Percentiles rank a stretch among this genome's conserved stretches.
These are phyloP conservation scores for Crocidura indochinensis DNA, from an alignment of 2,797 vertebrate species.

Conservation along the genomic window DNA sequence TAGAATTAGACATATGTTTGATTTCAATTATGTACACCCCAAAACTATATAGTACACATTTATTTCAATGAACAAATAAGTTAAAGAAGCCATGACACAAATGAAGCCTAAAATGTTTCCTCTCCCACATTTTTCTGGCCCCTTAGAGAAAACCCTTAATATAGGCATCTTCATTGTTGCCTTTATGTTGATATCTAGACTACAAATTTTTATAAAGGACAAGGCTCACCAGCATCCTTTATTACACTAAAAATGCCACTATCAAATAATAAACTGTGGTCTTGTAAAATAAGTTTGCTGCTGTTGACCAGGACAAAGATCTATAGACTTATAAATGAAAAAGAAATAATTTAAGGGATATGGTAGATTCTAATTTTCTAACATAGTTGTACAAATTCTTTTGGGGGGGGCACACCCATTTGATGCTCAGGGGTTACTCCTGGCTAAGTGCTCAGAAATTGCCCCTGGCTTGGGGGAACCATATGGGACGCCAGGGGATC, in stretches of 20 bases:
- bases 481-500: too few species aligned
- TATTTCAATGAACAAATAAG: too few species aligned
- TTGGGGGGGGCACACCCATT: too few species aligned
- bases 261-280: conserved; percentile 25
- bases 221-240: conserved; percentile 1
- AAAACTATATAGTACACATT: too few species aligned
- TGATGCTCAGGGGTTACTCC: too few species aligned
- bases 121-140: conserved; percentile 37
- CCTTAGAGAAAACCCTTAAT: conserved; percentile 29
- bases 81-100: not conserved
- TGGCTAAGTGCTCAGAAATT: too few species aligned
- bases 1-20: too few species aligned
- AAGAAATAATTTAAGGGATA: conserved; percentile 61
- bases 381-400: conserved; percentile 29
- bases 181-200: conserved; percentile 30
- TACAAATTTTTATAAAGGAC: conserved; percentile 66
- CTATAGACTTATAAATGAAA: conserved; percentile 3
- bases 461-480: too few species aligned
- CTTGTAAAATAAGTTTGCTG: conserved; percentile 15
- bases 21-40: too few species aligned
- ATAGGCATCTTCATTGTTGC: conserved; percentile 41
- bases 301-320: conserved; percentile 52
- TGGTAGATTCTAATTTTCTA: conserved; percentile 48
- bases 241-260: not conserved
- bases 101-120: conserved; percentile 59